phyloP scores from a whole-genome alignment of 2,888 invertebrate genomes.

The Steromphala cineraria region DNA sequence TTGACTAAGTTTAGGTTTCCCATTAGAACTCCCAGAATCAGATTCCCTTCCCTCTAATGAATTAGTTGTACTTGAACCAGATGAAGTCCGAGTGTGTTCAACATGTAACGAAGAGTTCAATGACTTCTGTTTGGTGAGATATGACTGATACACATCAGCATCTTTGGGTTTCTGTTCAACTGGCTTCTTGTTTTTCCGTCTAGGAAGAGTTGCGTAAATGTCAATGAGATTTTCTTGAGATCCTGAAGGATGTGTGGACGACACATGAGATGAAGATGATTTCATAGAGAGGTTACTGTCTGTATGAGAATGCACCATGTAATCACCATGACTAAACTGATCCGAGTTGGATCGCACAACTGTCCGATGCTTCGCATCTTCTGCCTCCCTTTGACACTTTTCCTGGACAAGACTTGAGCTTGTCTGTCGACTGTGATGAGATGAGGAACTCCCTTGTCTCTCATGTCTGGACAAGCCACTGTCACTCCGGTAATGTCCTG shows the following conservation, averaged over 20 bases:
- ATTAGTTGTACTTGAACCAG: constrained; percentile 30
- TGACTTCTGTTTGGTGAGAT: constrained; percentile 55
- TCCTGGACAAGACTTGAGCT: neutral
- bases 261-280: constrained; percentile 14
- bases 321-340: constrained; percentile 17
- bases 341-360: constrained; percentile 6
- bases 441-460: neutral
- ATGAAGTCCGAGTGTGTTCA: constrained; percentile 26
- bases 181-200: constrained; percentile 47
- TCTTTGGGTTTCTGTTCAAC: constrained; percentile 48
- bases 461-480: constrained; percentile 1
- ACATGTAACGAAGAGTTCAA: constrained; percentile 27
- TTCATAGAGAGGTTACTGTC: constrained; percentile 23
- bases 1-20: constrained; percentile 39
- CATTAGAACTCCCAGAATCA: neutral
- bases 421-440: neutral
- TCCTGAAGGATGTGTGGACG: constrained; percentile 9
- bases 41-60: constrained; percentile 21
- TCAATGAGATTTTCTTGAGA: constrained; percentile 42
- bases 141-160: constrained; percentile 59
- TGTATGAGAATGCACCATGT: constrained; percentile 23
- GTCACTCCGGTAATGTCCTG: neutral
- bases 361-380: neutral
- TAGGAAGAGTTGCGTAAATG: constrained; percentile 61
- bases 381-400: neutral